phyloP scores from a whole-genome alignment of 1,140 invertebrate species.

The Drosophila equinoxialis region DNA sequence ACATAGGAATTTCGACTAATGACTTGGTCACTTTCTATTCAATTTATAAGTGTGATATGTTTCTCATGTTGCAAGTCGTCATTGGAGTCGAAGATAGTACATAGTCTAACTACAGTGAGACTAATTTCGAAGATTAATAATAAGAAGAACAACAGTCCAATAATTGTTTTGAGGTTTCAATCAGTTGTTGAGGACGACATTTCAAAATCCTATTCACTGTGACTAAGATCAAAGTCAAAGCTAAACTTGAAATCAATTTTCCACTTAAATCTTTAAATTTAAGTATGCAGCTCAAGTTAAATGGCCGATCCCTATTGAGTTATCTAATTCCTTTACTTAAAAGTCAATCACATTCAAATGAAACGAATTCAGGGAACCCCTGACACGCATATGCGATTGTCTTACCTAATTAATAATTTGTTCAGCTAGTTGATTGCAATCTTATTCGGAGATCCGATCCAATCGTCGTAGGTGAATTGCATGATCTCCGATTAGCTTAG shows the following conservation, averaged over 20 bases:
- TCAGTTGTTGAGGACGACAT: neutral
- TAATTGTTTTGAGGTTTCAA: neutral
- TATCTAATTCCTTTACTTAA: slow-evolving; percentile 1
- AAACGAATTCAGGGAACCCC: neutral
- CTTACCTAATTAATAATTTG: slow-evolving; percentile 23
- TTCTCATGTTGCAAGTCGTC: too few species aligned
- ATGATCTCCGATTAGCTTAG: neutral
- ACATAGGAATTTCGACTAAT: too few species aligned
- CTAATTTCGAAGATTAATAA: too few species aligned
- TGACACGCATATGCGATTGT: slow-evolving; percentile 7
- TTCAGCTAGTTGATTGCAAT: slow-evolving; percentile 21
- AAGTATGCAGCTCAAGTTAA: neutral
- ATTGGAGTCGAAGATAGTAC: too few species aligned
- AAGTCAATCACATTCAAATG: slow-evolving; percentile 3
- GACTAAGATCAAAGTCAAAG: neutral
- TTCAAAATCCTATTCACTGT: neutral
- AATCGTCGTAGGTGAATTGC: neutral
- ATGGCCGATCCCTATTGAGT: neutral
- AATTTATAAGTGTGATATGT: too few species aligned
- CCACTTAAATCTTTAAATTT: slow-evolving; percentile 7
- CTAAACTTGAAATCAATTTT: neutral
- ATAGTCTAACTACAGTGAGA: too few species aligned
- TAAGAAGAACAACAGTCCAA: too few species aligned
- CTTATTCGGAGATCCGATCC: neutral
- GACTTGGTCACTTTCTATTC: too few species aligned